Base-by-base conservation (phyloP, 2,113 vertebrate genomes). In the Rhinichthys klamathensis region DNA sequence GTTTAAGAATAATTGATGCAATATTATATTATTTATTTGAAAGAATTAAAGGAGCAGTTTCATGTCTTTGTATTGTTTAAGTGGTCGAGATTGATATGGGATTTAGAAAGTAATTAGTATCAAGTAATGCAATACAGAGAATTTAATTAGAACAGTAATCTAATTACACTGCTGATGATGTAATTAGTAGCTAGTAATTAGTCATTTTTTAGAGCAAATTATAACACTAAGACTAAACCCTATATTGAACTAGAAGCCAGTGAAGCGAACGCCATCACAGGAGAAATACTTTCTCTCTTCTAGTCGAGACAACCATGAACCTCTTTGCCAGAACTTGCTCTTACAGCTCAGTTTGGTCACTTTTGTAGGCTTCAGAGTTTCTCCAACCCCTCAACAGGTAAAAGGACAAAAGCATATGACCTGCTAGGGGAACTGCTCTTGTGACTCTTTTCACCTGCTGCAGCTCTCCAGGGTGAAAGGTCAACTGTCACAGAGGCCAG, bases 401-500 rank as follows among this genome's bases (percentile, higher is more conserved):
- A 78, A 70, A 69, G 44, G 86, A 90, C 88, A 41, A 56, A 73
- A 65, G 80, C 87, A n/a, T 3, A 83, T 87, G 90, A 93, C 90
- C 92, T 91, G 90, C 84, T 85, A 90, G 88, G 63, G 85, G 32
- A 76, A 88, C 90, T 91, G 90, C 54, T 77, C 84, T 81, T 79
- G 30, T 70, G 79, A 46, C 83, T 87, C 88, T 85, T 88, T 89
- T 86, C 86, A 72, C 76, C 76, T 61, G 77, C 87, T 61, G 32
- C 70, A 72, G 76, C 82, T 85, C 75, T 82, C 63, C 25, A 38
- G 75, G 86, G 92, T 92, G 78, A 93, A 87, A 92, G 93, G 93
- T 94, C 93, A 94, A 92, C 92, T 92, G 92, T 92, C 89, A 92
- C 90, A 92, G 91, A 88, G 91, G 90, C 91, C 89, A 89, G 83